Evolutionary conservation across 2,797 vertebrate genomes (phyloP).

Genomic region (Heliangelus exortis): DNA sequence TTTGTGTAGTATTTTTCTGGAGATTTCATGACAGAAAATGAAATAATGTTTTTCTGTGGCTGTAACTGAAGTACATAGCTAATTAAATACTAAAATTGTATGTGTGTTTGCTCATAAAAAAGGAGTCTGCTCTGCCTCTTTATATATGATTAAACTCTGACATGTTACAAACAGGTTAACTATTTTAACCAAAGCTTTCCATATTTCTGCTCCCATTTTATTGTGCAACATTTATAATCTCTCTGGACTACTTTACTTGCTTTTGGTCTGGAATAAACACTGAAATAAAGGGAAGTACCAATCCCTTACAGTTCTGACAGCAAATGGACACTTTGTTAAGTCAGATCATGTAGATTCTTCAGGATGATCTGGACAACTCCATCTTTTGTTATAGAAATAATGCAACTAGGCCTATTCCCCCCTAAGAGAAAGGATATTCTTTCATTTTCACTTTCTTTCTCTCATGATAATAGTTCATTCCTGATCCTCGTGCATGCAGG

Average conservation of each 20-base stretch:
- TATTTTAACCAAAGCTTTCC: background rate
- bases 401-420: background rate
- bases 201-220: background rate
- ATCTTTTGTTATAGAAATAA: background rate
- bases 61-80: background rate
- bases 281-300: background rate
- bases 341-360: background rate
- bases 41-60: background rate
- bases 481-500: background rate
- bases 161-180: background rate
- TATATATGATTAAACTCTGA: background rate
- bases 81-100: constrained; percentile 22
- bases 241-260: background rate
- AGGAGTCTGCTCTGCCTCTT: background rate
- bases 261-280: background rate
- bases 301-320: background rate
- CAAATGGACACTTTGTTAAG: background rate
- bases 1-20: background rate
- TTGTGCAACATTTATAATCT: background rate
- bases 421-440: background rate
- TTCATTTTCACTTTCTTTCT: background rate
- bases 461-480: background rate
- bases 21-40: background rate
- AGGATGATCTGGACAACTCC: background rate
- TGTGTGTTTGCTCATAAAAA: background rate